Evolutionary conservation across 2,113 vertebrate genomes (phyloP).

Genomic region (Equus przewalskii): DNA sequence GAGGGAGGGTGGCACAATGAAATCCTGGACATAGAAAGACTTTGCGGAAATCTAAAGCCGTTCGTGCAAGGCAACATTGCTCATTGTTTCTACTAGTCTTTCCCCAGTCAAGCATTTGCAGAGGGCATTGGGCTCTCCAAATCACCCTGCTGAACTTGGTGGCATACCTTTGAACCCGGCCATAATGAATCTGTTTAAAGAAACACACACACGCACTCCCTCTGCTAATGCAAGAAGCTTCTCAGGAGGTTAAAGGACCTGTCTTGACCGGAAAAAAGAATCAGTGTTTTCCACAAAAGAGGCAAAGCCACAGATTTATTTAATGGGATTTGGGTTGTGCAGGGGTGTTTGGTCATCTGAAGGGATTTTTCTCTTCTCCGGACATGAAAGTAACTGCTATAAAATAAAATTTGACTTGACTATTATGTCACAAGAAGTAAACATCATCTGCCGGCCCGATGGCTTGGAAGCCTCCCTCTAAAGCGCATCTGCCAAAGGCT

Average conservation of each 20-base stretch:
- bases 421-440: conserved; percentile 88
- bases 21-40: not conserved
- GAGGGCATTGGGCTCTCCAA: not conserved
- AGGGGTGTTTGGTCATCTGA: conserved; percentile 84
- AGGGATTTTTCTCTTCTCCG: conserved; percentile 85
- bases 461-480: conserved; percentile 83
- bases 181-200: not conserved
- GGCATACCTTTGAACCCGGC: not conserved
- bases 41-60: not conserved
- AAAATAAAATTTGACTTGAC: conserved; percentile 87
- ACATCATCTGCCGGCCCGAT: conserved; percentile 89
- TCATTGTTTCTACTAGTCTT: not conserved
- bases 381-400: conserved; percentile 87
- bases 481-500: conserved; percentile 76
- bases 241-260: conserved; percentile 63
- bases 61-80: not conserved
- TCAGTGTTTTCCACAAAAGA: conserved; percentile 77
- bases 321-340: conserved; percentile 52
- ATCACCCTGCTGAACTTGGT: not conserved
- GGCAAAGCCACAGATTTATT: conserved; percentile 82
- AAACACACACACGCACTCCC: not conserved
- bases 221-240: conserved; percentile 72
- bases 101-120: not conserved
- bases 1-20: not conserved
- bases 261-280: conserved; percentile 76